Conservation (phyloP, 2,888 invertebrate species). For the Drosophila histrio region DNA sequence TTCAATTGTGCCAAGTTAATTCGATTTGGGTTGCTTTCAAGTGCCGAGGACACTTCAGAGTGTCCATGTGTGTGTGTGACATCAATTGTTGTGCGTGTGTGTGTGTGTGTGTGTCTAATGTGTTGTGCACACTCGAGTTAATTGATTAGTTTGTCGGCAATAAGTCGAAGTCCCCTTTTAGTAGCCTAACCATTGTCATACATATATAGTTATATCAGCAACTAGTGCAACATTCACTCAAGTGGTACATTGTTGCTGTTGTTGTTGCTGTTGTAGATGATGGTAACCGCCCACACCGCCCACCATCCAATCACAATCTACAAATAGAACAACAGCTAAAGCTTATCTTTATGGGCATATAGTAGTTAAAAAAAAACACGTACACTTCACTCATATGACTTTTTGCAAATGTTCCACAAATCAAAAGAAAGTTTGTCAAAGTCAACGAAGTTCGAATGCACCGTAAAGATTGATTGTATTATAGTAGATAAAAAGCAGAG, state of each 20-base stretch:
- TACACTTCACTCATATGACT: slow-evolving; percentile 10
- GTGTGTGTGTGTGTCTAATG: slow-evolving; percentile 15
- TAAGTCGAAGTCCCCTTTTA: slow-evolving; percentile 36
- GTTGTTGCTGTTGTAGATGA: slow-evolving; percentile 4
- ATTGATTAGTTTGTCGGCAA: slow-evolving; percentile 70
- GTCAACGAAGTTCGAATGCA: background rate
- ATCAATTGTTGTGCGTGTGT: slow-evolving; percentile 3
- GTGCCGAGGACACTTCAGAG: slow-evolving; percentile 43
- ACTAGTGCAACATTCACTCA: slow-evolving; percentile 4
- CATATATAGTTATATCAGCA: background rate
- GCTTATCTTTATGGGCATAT: slow-evolving; percentile 46
- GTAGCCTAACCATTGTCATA: background rate
- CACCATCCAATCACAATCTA: slow-evolving; percentile 29
- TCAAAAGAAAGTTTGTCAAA: background rate
- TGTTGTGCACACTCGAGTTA: slow-evolving; percentile 61
- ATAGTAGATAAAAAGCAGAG: background rate
- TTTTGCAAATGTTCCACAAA: slow-evolving; percentile 20
- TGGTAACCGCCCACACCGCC: too few species aligned
- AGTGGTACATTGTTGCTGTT: slow-evolving; percentile 24
- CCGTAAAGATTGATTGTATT: too few species aligned
- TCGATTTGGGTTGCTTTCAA: slow-evolving; percentile 66
- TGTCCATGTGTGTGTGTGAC: slow-evolving; percentile 26
- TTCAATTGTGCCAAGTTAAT: slow-evolving; percentile 65
- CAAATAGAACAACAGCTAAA: slow-evolving; percentile 4
- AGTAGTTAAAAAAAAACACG: slow-evolving; percentile 6